Percentiles rank a stretch among this genome's conserved stretches.
Evolutionary conservation across 2,888 invertebrate genomes (phyloP).

Genomic region (Phyllotreta striolata): DNA sequence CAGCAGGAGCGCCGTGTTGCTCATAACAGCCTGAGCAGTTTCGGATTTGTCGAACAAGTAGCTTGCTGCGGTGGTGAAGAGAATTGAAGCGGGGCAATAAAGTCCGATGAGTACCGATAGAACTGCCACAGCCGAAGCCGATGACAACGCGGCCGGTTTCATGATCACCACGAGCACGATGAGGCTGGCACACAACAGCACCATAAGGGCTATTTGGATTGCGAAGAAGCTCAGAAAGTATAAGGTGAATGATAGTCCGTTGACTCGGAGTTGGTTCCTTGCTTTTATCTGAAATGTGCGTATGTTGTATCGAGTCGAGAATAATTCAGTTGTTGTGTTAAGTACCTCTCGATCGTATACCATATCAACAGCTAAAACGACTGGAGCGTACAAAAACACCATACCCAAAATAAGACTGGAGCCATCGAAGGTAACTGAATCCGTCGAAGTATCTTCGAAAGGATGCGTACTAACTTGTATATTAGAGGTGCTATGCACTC

Average conservation of each 20-base stretch:
- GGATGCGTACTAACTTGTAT: conserved; percentile 70
- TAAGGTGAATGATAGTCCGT: conserved; percentile 78
- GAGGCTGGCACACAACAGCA: conserved; percentile 72
- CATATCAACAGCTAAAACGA: conserved; percentile 79
- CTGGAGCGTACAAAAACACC: conserved; percentile 80
- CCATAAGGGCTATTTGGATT: conserved; percentile 74
- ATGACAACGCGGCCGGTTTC: conserved; percentile 74
- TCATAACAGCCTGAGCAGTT: conserved; percentile 81
- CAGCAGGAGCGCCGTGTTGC: conserved; percentile 77
- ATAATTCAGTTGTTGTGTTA: background rate
- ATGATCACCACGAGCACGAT: conserved; percentile 72
- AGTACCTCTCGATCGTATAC: conserved; percentile 84
- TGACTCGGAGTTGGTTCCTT: conserved; percentile 82
- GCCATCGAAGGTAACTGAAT: conserved; percentile 74
- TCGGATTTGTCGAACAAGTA: conserved; percentile 85
- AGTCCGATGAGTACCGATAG: conserved; percentile 72
- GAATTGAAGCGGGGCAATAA: conserved; percentile 78
- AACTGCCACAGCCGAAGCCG: conserved; percentile 73
- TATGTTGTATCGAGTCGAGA: background rate
- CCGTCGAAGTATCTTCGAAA: conserved; percentile 77
- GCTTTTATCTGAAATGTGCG: conserved; percentile 73
- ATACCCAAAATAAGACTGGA: conserved; percentile 81
- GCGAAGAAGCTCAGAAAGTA: conserved; percentile 80
- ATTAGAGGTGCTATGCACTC: background rate
- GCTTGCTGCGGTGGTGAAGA: conserved; percentile 79